phyloP scores from a whole-genome alignment of 1,140 invertebrate species.

The Drosophila nannoptera region DNA sequence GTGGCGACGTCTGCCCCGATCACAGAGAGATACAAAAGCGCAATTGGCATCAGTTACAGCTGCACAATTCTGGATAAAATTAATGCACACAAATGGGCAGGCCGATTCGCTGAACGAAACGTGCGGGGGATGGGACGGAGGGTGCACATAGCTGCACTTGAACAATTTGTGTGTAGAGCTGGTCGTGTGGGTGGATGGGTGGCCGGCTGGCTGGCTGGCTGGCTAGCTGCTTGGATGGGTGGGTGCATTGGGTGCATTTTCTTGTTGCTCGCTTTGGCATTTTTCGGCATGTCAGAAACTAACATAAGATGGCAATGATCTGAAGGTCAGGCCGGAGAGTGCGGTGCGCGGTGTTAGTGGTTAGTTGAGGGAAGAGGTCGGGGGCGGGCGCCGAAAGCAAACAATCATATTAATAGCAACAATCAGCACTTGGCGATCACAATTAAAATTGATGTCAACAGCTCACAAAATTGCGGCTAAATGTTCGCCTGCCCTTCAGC shows the following conservation, averaged over 20 bases:
- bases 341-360: background rate
- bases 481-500: conserved; percentile 47
- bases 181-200: conserved; percentile 5
- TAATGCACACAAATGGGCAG: conserved; percentile 48
- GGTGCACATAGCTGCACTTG: conserved; percentile 43
- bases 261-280: conserved; percentile 25
- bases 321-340: conserved; percentile 38
- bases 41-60: conserved; percentile 75
- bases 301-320: conserved; percentile 44
- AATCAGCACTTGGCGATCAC: conserved; percentile 52
- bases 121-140: no score
- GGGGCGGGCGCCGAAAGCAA: conserved; percentile 8
- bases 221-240: background rate
- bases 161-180: conserved; percentile 41
- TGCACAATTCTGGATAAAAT: conserved; percentile 74
- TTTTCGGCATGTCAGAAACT: conserved; percentile 45
- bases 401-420: conserved; percentile 19
- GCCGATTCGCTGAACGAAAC: no score
- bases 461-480: conserved; percentile 54
- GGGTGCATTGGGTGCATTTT: conserved; percentile 21
- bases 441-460: conserved; percentile 75
- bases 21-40: conserved; percentile 43
- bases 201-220: background rate
- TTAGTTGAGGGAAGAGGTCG: no score
- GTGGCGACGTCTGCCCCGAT: conserved; percentile 23